Percentiles rank a stretch among this genome's conserved stretches.
phyloP scores from a whole-genome alignment of 2,113 vertebrate genomes.

The Grantiella picta region DNA sequence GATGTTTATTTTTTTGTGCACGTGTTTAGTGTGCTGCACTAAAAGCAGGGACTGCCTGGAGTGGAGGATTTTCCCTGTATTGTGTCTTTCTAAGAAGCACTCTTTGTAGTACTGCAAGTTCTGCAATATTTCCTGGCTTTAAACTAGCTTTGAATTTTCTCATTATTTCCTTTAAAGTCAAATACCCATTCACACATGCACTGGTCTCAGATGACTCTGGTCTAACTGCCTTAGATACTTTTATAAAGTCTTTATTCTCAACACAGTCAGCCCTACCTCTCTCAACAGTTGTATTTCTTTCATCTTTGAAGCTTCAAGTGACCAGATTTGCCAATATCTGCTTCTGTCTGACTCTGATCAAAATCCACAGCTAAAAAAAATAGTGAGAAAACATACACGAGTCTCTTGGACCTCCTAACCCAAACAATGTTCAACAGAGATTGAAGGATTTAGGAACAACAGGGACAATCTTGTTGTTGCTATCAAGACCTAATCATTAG shows the following conservation, averaged over 20 bases:
- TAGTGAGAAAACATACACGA: accelerated
- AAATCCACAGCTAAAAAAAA: neutral
- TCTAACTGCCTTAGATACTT: neutral
- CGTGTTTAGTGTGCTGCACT: conserved; percentile 22
- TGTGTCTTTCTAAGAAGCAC: neutral
- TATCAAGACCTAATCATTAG: neutral
- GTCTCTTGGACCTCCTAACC: neutral
- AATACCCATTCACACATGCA: neutral
- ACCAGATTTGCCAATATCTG: neutral
- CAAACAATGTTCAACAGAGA: accelerated
- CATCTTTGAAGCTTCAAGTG: neutral
- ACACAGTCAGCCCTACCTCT: neutral
- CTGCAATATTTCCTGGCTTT: neutral
- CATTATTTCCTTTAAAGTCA: neutral
- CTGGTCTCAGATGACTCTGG: neutral
- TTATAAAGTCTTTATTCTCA: neutral
- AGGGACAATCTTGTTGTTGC: neutral
- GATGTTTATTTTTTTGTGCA: conserved; percentile 51
- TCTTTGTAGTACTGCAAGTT: conserved; percentile 10
- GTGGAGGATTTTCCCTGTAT: conserved; percentile 21
- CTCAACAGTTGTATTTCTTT: neutral
- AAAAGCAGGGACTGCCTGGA: conserved; percentile 25
- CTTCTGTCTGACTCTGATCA: neutral
- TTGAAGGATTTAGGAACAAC: neutral
- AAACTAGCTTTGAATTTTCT: neutral